Conservation (phyloP, 2,888 invertebrate species). For the Osmoderma eremita region DNA sequence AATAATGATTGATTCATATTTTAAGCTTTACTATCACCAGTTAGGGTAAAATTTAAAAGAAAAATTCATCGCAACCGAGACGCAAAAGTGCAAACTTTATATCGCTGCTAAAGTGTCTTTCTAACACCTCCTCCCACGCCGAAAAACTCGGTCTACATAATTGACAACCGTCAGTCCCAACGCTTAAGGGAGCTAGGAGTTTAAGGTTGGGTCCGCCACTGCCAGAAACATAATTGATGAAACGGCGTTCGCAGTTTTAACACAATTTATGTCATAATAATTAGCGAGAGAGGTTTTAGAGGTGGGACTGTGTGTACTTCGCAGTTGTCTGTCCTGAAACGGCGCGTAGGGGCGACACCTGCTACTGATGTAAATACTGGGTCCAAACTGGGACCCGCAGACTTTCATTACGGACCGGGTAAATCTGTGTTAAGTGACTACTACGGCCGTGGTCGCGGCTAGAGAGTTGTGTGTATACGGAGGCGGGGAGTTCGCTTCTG, state of each 20-base stretch:
- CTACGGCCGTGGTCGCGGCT: slow-evolving; percentile 45
- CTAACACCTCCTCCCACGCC: no score
- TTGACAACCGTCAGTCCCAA: no score
- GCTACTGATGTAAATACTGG: slow-evolving; percentile 22
- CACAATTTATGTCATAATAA: slow-evolving; percentile 62
- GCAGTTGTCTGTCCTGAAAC: not conserved
- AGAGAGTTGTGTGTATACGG: no score
- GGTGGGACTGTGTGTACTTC: not conserved
- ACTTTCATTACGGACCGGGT: slow-evolving; percentile 52
- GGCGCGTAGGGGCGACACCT: not conserved
- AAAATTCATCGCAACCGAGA: no score
- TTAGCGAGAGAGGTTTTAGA: slow-evolving; percentile 52
- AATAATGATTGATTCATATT: no score
- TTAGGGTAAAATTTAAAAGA: no score
- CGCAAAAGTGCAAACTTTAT: no score
- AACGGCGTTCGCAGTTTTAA: slow-evolving; percentile 57
- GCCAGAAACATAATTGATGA: slow-evolving; percentile 57
- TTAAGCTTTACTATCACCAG: no score
- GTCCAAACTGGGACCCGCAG: slow-evolving; percentile 39
- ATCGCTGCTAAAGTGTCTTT: no score
- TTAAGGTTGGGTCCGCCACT: no score
- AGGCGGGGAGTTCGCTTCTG: slow-evolving; percentile 22
- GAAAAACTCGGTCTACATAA: no score
- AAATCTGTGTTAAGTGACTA: slow-evolving; percentile 51
- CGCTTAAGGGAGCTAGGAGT: no score